These are phyloP conservation scores for Zeugodacus cucurbitae DNA, from an alignment of 1,140 invertebrate species.

Conservation along the genomic window DNA sequence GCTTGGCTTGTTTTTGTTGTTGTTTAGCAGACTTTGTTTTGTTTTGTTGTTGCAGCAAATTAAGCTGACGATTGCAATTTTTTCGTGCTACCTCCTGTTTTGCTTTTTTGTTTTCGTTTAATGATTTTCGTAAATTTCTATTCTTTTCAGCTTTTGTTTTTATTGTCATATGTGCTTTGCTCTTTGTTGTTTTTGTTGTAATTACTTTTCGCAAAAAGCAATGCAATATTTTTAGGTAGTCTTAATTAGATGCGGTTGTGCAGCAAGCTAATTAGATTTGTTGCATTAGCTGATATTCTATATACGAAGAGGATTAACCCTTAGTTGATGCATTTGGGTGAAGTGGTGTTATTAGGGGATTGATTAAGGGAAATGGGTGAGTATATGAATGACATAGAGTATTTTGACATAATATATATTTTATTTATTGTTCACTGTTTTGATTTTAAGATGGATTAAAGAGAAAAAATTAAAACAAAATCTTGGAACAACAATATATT, in stretches of 20 bases:
- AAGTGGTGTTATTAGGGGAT: too few relatives aligned
- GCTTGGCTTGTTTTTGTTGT: neutral
- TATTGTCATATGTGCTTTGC: neutral
- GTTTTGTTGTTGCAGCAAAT: neutral
- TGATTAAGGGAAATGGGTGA: too few relatives aligned
- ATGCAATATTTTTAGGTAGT: neutral
- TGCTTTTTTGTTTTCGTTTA: neutral
- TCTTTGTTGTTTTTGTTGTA: neutral
- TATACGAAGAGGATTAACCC: neutral
- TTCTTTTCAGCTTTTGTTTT: neutral
- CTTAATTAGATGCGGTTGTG: constrained; percentile 36
- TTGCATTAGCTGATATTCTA: neutral
- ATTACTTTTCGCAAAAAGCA: neutral
- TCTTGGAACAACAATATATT: too few relatives aligned
- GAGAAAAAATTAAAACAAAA: too few relatives aligned
- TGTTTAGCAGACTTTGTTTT: neutral
- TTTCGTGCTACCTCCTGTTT: neutral
- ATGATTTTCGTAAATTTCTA: constrained; percentile 32
- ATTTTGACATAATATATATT: too few relatives aligned
- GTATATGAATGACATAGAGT: too few relatives aligned
- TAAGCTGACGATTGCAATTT: constrained; percentile 38
- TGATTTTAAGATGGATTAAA: too few relatives aligned
- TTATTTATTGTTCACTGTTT: too few relatives aligned
- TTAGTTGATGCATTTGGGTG: neutral
- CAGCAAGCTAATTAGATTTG: constrained; percentile 34